Base-by-base conservation (phyloP, 2,888 invertebrate species). In the Cybosia mesomella region DNA sequence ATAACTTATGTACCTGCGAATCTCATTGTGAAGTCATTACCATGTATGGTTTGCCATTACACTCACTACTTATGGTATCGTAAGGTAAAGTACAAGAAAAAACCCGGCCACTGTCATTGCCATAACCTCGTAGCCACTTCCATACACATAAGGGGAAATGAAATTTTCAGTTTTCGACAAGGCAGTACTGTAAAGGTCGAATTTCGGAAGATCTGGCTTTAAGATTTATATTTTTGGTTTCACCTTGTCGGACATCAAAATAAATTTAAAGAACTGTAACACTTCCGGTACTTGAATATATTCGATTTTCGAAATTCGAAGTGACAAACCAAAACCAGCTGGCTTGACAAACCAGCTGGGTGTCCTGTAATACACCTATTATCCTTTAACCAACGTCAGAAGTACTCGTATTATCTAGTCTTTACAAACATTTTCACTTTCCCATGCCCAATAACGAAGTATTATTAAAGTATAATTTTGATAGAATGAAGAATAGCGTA, bases 101-200 rank as follows among this genome's bases (percentile, higher is more conserved):
- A 90, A 92, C 85, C 84, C 77, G 77, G 81, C 86, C 90, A 91
- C 73, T 89, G 89, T 79, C 92, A 92, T 83, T 92, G 89, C 79
- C 87, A 70, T 75, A 86, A 67, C 91, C 92, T 91, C 85, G 83
- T 68, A 70, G 68, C 53, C 54, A 58, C 73, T 74, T 73, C 77
- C 75, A 81, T 80, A 75, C 71, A 78, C 79, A 69, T 80, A 81
- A 75, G 77, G 67, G 77, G 75, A 77, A 73, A 83, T 81, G 67
- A 75, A 79, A 80, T 82, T 88, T 91, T 89, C 84, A 86, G 88
- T 86, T 87, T 89, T 88, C 70, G 64, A 72, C 53, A 73, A 66
- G 70, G 73, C 58, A 64, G 70, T 68, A 59, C 59, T 75, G 75
- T 73, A 71, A 18, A 70, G 55, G 34, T 64, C 39, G 55, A 68